These are phyloP conservation scores for Polietes domitor DNA, from an alignment of 2,888 invertebrate genomes.

Conservation along the genomic window DNA sequence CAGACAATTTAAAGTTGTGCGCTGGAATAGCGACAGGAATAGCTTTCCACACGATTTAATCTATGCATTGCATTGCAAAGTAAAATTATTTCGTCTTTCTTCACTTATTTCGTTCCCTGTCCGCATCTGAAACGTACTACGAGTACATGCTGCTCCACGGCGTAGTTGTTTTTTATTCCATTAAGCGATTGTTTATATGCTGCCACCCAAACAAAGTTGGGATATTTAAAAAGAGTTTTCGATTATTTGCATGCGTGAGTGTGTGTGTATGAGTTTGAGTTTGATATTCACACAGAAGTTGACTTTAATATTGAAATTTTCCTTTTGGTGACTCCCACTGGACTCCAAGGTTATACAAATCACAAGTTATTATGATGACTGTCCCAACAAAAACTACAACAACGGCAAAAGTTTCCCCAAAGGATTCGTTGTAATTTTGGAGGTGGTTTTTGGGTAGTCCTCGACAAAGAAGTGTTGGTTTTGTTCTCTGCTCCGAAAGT, in stretches of 20 bases:
- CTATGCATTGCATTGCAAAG: constrained; percentile 77
- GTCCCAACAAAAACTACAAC: neutral
- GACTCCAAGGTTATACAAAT: constrained; percentile 69
- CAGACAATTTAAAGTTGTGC: constrained; percentile 36
- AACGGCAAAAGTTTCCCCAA: constrained; percentile 1
- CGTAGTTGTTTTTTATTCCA: constrained; percentile 69
- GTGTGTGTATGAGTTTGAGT: constrained; percentile 67
- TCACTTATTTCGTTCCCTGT: constrained; percentile 71
- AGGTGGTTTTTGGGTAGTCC: neutral
- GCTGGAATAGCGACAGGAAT: constrained; percentile 47
- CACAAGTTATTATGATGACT: constrained; percentile 10
- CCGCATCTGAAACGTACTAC: constrained; percentile 69
- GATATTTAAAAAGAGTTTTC: constrained; percentile 50
- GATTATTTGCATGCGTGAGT: constrained; percentile 35
- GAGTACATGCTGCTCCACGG: too few species aligned
- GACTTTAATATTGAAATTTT: neutral
- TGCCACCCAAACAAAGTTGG: constrained; percentile 4
- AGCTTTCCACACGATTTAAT: constrained; percentile 78
- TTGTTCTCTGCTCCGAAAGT: constrained; percentile 48
- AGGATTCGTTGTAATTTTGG: neutral
- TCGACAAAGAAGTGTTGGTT: constrained; percentile 23
- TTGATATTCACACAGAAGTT: neutral
- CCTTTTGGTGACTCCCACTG: constrained; percentile 36
- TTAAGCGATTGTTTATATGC: constrained; percentile 55
- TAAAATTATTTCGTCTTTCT: constrained; percentile 65